Evolutionary conservation across 2,888 invertebrate genomes (phyloP), one percentile per base, ranked within the genome.

Genomic region (Epistrophe eligans): DNA sequence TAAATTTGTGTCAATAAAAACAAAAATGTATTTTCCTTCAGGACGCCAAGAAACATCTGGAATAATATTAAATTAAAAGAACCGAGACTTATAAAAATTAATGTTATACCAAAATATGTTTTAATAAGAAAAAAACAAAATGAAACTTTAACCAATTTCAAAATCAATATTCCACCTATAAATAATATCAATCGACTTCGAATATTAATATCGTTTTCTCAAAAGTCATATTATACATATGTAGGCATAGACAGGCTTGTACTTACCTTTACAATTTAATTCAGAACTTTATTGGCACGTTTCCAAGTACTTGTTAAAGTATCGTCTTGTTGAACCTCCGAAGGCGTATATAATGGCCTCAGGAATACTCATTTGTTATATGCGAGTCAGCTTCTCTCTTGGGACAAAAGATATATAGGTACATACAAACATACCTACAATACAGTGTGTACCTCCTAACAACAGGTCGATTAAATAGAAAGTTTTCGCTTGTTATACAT

Each of bases 381-480:
- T 38, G 40, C 38, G 11, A 19, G 17, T 60, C 7, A 60, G 40
- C 24, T 40, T 40, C 40, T 15, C 40, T 45, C 15, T 24, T 5
- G 15, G 43, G 24, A 64, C 35, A 13, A 60, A 0, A 0, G 7
- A 35, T 17, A 35, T 11, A 5, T 8, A 43, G 43, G 1, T 10
- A 2, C n/a, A n/a, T n/a, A n/a, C n/a, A n/a, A n/a, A n/a, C n/a
- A n/a, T n/a, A n/a, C n/a, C n/a, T n/a, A n/a, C n/a, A n/a, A n/a
- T n/a, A n/a, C n/a, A n/a, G n/a, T n/a, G n/a, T n/a, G n/a, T n/a
- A n/a, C n/a, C 48, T 19, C 48, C 4, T 40, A 8, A 50, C 66
- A 48, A 66, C 35, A 66, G 24, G 48, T 66, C 66, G 48, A 66
- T 66, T 66, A 66, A 35, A 43, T 17, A 35, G 11, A 66, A 64